Evolutionary conservation across 2,888 invertebrate genomes (phyloP).

Genomic region (Cristatella mucedo): DNA sequence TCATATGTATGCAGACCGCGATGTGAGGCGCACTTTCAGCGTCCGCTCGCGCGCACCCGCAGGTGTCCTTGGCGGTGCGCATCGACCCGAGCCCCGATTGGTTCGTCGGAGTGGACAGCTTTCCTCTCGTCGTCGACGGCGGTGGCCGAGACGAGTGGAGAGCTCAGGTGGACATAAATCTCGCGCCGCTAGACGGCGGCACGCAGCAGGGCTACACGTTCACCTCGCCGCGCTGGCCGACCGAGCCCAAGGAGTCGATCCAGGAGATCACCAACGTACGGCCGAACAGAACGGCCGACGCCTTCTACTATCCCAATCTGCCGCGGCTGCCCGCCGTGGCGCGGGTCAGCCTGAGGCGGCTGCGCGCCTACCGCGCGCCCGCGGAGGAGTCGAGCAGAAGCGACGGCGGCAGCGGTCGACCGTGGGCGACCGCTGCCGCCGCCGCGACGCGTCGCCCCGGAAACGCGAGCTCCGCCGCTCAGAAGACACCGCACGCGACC

Average conservation of each 20-base stretch:
- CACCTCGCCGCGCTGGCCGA: conserved; percentile 89
- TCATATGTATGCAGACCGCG: too few relatives aligned
- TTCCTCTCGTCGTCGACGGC: conserved; percentile 65
- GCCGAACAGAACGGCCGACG: conserved; percentile 78
- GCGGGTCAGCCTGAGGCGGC: conserved; percentile 47
- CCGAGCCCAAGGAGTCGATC: conserved; percentile 70
- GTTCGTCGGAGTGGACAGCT: conserved; percentile 75
- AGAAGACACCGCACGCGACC: too few relatives aligned
- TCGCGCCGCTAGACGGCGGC: conserved; percentile 79
- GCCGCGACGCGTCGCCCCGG: too few relatives aligned
- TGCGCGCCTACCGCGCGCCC: conserved; percentile 14
- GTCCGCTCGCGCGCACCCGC: too few relatives aligned
- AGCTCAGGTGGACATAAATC: conserved; percentile 72
- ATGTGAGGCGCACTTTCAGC: too few relatives aligned
- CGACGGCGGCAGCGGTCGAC: too few relatives aligned
- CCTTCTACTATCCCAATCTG: conserved; percentile 79
- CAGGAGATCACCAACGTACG: conserved; percentile 72
- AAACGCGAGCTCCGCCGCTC: too few relatives aligned
- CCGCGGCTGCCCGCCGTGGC: conserved; percentile 74
- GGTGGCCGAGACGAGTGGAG: conserved; percentile 88
- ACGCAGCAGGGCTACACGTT: conserved; percentile 75
- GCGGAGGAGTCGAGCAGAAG: too few relatives aligned
- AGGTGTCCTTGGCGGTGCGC: conserved; percentile 75
- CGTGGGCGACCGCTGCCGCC: too few relatives aligned
- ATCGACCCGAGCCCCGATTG: conserved; percentile 87